Conservation (phyloP, 2,797 vertebrate species). For the Balearica regulorum region DNA sequence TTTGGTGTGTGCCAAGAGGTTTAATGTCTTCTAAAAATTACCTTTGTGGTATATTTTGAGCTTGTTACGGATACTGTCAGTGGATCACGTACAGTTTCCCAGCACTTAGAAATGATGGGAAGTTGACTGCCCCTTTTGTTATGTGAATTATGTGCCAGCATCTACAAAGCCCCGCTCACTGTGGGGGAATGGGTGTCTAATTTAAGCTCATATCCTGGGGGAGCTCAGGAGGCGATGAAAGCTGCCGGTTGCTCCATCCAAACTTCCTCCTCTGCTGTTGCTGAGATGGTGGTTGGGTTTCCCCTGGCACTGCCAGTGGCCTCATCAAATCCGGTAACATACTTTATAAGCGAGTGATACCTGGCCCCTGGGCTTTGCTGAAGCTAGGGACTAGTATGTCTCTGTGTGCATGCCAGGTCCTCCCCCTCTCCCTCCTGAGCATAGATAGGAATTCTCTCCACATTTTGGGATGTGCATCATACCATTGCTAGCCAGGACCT, state of each 20-base stretch:
- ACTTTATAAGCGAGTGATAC: not conserved
- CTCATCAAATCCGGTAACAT: not conserved
- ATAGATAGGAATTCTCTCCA: not conserved
- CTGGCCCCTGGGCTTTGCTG: not conserved
- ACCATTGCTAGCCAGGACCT: not conserved
- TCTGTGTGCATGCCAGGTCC: not conserved
- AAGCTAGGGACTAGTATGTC: not conserved
- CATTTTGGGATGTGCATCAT: not conserved
- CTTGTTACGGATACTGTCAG: not conserved
- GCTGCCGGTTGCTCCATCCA: not conserved
- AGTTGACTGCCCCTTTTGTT: conserved; percentile 20
- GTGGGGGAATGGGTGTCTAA: not conserved
- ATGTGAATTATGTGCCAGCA: not conserved
- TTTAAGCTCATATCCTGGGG: not conserved
- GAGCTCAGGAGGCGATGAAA: not conserved
- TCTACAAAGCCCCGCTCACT: not conserved
- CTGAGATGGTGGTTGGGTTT: not conserved
- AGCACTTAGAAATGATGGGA: not conserved
- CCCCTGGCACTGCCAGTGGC: not conserved
- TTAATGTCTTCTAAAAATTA: not conserved
- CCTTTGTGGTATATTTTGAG: not conserved
- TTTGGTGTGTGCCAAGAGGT: not conserved
- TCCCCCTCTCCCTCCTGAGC: not conserved
- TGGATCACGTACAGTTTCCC: not conserved
- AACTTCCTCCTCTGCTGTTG: not conserved